Conservation (phyloP, 2,113 vertebrate genomes). For the Leptodactylus fuscus region DNA sequence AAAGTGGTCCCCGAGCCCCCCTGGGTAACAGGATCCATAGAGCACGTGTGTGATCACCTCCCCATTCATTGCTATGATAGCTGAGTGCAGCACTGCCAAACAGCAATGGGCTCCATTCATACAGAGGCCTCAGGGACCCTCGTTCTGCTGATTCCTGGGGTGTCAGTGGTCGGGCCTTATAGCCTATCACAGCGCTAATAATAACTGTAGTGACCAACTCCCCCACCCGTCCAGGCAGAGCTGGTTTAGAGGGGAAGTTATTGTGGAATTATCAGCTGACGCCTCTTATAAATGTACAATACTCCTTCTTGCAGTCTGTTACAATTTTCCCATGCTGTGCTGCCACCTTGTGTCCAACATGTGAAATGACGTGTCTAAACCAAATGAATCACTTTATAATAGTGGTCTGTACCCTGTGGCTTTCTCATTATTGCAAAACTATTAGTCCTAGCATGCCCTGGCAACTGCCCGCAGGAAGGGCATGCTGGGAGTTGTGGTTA, state of each 20-base stretch:
- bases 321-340: neutral
- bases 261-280: neutral
- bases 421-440: neutral
- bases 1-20: no score
- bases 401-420: neutral
- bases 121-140: no score
- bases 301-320: rapidly evolving
- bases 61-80: no score
- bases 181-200: no score
- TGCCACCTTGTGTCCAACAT: neutral
- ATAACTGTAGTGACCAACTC: no score
- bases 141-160: no score
- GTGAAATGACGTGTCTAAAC: neutral
- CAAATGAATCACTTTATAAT: neutral
- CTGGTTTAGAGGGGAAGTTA: neutral
- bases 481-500: neutral
- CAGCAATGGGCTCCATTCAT: no score
- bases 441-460: neutral
- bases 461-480: neutral
- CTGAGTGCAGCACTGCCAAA: no score
- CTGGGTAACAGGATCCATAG: no score
- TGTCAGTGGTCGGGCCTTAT: no score
- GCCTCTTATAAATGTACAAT: neutral
- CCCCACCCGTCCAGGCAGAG: no score
- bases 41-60: no score